phyloP scores from a whole-genome alignment of 2,797 vertebrate genomes.

The Clarias platycephalus region DNA sequence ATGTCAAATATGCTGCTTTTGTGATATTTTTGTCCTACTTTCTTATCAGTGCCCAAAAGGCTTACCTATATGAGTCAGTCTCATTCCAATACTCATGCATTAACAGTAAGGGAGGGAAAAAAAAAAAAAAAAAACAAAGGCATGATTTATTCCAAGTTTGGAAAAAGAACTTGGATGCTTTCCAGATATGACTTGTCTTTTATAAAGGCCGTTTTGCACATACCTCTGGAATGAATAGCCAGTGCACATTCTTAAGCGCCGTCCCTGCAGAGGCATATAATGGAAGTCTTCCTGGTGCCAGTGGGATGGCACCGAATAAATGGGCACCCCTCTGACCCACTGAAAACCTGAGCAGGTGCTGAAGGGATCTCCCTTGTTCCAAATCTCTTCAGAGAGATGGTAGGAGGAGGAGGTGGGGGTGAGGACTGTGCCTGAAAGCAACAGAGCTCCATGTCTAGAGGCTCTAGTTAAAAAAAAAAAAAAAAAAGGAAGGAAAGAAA shows the following conservation, averaged over 20 bases:
- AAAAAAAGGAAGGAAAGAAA: background rate
- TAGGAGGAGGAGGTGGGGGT: conserved; percentile 22
- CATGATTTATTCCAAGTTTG: conserved; percentile 54
- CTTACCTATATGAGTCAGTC: conserved; percentile 35
- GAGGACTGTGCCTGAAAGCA: conserved; percentile 52
- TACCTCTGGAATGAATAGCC: conserved; percentile 63
- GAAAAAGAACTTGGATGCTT: conserved; percentile 52
- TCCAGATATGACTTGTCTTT: conserved; percentile 56
- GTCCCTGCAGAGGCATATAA: conserved; percentile 65
- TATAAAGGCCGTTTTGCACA: conserved; percentile 64
- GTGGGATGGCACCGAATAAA: conserved; percentile 68
- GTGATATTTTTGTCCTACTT: background rate
- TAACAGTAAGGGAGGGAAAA: conserved; percentile 23
- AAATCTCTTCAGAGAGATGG: conserved; percentile 52
- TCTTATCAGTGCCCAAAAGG: conserved; percentile 30
- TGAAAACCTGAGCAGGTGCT: conserved; percentile 66
- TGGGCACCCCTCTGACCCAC: conserved; percentile 65
- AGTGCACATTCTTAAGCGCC: conserved; percentile 67
- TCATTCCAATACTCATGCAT: conserved; percentile 45
- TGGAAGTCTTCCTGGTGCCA: conserved; percentile 65
- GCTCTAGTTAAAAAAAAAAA: conserved; percentile 30
- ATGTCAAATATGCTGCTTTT: background rate
- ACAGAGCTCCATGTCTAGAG: conserved; percentile 54
- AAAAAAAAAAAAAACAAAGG: conserved; percentile 46
- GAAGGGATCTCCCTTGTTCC: conserved; percentile 55